Evolutionary conservation across 2,797 vertebrate species (phyloP).

Genomic region (Discoglossus pictus): DNA sequence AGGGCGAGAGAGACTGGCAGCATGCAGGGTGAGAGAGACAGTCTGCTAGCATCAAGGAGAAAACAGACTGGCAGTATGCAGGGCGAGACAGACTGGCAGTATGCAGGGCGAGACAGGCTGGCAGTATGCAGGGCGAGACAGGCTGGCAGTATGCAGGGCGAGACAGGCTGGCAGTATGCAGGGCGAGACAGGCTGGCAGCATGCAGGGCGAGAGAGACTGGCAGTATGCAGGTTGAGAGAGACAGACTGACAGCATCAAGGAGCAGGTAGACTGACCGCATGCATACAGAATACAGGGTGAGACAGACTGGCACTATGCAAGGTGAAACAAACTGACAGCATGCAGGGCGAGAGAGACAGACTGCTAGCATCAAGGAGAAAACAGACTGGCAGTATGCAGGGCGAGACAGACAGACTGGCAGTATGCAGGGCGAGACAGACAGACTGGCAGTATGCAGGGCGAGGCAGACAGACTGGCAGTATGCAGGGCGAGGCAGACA

Average conservation of each 20-base stretch:
- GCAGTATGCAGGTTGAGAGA: not conserved
- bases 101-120: too few species aligned
- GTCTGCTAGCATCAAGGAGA: not conserved
- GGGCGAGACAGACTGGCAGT: not conserved
- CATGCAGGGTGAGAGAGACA: too few species aligned
- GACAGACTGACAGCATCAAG: not conserved
- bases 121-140: too few species aligned
- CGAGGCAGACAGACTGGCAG: too few species aligned
- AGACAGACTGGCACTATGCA: not conserved
- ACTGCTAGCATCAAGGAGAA: too few species aligned
- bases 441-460: too few species aligned
- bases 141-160: too few species aligned
- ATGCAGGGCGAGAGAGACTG: not conserved
- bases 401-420: too few species aligned
- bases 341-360: not conserved
- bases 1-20: too few species aligned
- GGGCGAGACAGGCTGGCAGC: constrained; percentile 17
- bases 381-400: too few species aligned
- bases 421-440: too few species aligned
- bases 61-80: not conserved
- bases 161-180: constrained; percentile 44
- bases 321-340: not conserved
- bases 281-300: not conserved
- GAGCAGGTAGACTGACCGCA: not conserved
- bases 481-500: too few species aligned